A percentile compares a stretch with the other conserved stretches of the same genome.
phyloP scores from a whole-genome alignment of 2,888 invertebrate genomes.

The Steinernema scapterisci region DNA sequence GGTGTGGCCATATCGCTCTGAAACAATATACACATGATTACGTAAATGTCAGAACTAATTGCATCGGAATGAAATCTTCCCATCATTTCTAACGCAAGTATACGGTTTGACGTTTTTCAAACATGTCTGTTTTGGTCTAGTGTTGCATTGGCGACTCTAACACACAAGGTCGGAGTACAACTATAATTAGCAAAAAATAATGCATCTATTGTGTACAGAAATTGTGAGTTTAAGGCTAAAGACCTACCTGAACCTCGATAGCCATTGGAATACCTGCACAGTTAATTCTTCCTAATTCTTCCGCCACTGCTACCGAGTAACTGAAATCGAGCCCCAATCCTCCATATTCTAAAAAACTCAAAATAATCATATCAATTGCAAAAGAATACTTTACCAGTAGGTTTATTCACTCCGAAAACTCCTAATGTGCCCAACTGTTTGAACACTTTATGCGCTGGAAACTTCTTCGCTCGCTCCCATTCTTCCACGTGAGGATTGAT shows the following conservation, averaged over 20 bases:
- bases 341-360: slow-evolving; percentile 70
- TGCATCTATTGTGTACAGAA: too few species aligned
- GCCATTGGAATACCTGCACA: slow-evolving; percentile 72
- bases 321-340: slow-evolving; percentile 73
- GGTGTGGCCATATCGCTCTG: slow-evolving; percentile 72
- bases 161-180: too few species aligned
- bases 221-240: too few species aligned
- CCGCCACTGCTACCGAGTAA: slow-evolving; percentile 72
- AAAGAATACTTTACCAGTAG: slow-evolving; percentile 66
- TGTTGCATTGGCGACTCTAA: background rate
- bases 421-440: slow-evolving; percentile 72
- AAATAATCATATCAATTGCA: background rate
- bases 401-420: slow-evolving; percentile 72
- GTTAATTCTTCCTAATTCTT: slow-evolving; percentile 71
- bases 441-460: slow-evolving; percentile 72
- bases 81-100: too few species aligned
- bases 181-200: too few species aligned
- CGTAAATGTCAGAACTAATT: too few species aligned
- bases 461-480: slow-evolving; percentile 71
- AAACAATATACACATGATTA: slow-evolving; percentile 17
- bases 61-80: too few species aligned
- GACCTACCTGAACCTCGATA: slow-evolving; percentile 71
- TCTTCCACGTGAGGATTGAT: slow-evolving; percentile 72
- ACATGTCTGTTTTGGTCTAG: background rate
- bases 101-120: background rate